phyloP scores from a whole-genome alignment of 1,140 invertebrate genomes.

The Caerostris darwini region DNA sequence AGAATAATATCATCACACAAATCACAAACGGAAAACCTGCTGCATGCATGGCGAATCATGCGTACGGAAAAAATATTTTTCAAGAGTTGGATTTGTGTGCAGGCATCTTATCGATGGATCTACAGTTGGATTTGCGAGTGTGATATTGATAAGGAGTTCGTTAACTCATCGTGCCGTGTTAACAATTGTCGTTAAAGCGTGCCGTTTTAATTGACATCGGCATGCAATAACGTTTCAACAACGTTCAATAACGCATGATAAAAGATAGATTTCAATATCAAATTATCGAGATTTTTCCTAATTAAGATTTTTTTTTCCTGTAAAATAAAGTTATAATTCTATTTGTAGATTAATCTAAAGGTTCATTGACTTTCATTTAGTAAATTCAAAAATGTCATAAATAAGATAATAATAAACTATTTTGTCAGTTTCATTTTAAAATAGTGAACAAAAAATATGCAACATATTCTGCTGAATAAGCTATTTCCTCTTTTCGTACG shows the following conservation, averaged over 20 bases:
- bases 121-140: not conserved
- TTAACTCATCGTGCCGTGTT: conserved; percentile 26
- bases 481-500: too few relatives aligned
- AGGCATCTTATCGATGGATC: conserved; percentile 27
- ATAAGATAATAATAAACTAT: too few relatives aligned
- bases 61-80: not conserved
- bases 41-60: conserved; percentile 24
- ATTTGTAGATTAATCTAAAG: too few relatives aligned
- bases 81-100: conserved; percentile 18
- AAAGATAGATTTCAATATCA: not conserved
- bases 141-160: conserved; percentile 53
- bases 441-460: too few relatives aligned
- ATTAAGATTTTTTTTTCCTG: too few relatives aligned
- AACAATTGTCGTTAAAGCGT: conserved; percentile 32
- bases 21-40: conserved; percentile 37
- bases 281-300: not conserved
- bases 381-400: too few relatives aligned
- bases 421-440: too few relatives aligned
- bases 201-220: conserved; percentile 21
- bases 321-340: too few relatives aligned
- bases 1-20: conserved; percentile 34
- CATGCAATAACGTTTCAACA: conserved; percentile 8
- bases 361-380: too few relatives aligned
- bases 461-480: too few relatives aligned
- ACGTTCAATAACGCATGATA: not conserved